Percentiles rank a stretch among this genome's conserved stretches.
phyloP scores from a whole-genome alignment of 1,140 invertebrate species.

The Orussus abietinus region DNA sequence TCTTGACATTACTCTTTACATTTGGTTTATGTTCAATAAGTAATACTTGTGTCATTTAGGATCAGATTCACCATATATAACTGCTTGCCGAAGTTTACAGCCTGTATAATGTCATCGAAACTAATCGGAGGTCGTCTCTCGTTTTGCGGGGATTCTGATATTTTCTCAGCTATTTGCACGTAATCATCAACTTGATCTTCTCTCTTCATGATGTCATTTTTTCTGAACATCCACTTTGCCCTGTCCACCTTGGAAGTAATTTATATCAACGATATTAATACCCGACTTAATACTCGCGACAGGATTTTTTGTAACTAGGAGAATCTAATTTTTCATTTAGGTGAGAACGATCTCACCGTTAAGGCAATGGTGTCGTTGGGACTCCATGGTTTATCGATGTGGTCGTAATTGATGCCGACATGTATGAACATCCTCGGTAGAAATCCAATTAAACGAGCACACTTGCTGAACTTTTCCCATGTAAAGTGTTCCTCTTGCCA shows the following conservation, averaged over 20 bases:
- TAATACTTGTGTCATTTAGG: no score
- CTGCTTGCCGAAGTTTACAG: conserved; percentile 11
- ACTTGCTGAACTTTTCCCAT: conserved; percentile 18
- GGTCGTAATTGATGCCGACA: conserved; percentile 17
- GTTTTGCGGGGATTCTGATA: conserved; percentile 9
- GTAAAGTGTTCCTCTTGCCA: conserved; percentile 16
- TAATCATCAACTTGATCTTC: conserved; percentile 4
- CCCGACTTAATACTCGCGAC: no score
- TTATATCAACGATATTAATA: no score
- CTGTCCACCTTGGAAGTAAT: conserved; percentile 7
- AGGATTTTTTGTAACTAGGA: no score
- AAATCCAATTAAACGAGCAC: conserved; percentile 18
- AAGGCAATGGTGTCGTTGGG: conserved; percentile 17
- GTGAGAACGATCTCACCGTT: no score
- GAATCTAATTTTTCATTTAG: no score
- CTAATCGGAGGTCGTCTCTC: no score
- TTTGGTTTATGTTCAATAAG: no score
- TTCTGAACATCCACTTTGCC: conserved; percentile 6
- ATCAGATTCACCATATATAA: conserved; percentile 10
- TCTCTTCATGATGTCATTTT: neutral
- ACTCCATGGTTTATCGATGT: conserved; percentile 16
- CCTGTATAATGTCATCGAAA: no score
- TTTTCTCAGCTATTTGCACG: conserved; percentile 11
- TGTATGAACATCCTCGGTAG: conserved; percentile 19
- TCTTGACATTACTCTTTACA: conserved; percentile 13